Conservation (phyloP, 1,140 invertebrate genomes). For the Lethrus apterus region DNA sequence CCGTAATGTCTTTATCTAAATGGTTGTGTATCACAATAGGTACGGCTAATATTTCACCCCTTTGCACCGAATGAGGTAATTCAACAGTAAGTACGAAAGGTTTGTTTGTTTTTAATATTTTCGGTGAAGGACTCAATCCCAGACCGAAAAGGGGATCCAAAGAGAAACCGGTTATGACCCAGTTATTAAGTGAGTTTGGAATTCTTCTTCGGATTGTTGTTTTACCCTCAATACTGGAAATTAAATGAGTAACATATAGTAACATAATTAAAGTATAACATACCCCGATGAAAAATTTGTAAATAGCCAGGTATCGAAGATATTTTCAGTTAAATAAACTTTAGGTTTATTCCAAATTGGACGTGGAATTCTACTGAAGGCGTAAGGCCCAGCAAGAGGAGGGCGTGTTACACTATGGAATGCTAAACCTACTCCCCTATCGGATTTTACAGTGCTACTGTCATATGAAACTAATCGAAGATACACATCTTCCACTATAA, state of each 20-base stretch:
- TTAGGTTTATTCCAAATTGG: conserved; percentile 72
- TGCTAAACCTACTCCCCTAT: conserved; percentile 46
- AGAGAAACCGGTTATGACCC: conserved; percentile 89
- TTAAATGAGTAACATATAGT: background rate
- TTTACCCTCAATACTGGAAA: conserved; percentile 47
- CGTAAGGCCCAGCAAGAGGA: conserved; percentile 79
- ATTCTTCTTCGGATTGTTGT: conserved; percentile 52
- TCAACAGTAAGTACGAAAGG: conserved; percentile 77
- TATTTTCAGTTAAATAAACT: conserved; percentile 65
- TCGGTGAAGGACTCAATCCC: conserved; percentile 62
- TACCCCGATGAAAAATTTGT: conserved; percentile 72
- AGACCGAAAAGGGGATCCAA: conserved; percentile 77
- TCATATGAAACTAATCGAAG: conserved; percentile 40
- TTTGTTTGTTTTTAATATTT: conserved; percentile 77
- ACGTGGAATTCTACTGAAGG: conserved; percentile 77
- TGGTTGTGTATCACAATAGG: conserved; percentile 93
- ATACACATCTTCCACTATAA: conserved; percentile 40
- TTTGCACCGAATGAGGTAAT: conserved; percentile 82
- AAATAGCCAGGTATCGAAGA: conserved; percentile 78
- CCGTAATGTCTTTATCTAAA: conserved; percentile 65
- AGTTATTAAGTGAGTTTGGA: conserved; percentile 87
- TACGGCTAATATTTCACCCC: conserved; percentile 84
- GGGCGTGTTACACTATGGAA: conserved; percentile 61
- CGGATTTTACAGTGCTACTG: conserved; percentile 49
- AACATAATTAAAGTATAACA: conserved; percentile 23